Base-by-base conservation (phyloP, 2,888 invertebrate species). In the Lamproptera curius region DNA sequence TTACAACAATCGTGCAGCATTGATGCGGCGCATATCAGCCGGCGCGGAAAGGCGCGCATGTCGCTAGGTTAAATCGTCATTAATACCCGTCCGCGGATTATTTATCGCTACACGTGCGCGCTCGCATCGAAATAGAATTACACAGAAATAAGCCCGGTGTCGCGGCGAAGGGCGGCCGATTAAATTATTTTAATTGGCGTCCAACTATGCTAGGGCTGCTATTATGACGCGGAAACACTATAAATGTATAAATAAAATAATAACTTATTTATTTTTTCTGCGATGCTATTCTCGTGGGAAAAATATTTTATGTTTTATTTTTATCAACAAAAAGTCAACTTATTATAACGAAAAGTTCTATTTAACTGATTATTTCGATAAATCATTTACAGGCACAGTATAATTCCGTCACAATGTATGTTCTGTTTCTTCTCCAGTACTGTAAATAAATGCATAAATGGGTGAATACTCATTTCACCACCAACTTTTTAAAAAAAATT, bases 41-140 rank as follows among this genome's bases (percentile, higher is more conserved):
- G 42, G 40, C 49, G 52, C 51, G 53, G 50, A 55, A 56, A 54
- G 51, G 48, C 57, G 50, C 57, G 53, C 57, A 55, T 70, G 75
- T 76, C 73, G 62, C 62, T 70, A 76, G 71, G 74, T 83, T 81
- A 83, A 81, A 80, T 73, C 65, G 70, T 66, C 71, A 84, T 84
- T 76, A 77, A 78, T 84, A 67, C 63, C 48, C 59, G 83, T 80
- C 83, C 56, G 56, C 63, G 62, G 61, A 74, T 82, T 76, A 78
- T 79, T 76, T 74, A 79, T 77, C 57, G 58, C 59, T 65, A 70
- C 73, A 72, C 68, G 70, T 64, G 69, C 70, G 61, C 52, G 45
- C 44, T 57, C 61, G 55, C 57, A 58, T 59, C 51, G 53, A 61
- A 67, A 67, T 69, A 68, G 65, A 62, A 50, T 49, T 62, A 61